Evolutionary conservation across 1,140 invertebrate species (phyloP).

Genomic region (Drosophila neocordata): DNA sequence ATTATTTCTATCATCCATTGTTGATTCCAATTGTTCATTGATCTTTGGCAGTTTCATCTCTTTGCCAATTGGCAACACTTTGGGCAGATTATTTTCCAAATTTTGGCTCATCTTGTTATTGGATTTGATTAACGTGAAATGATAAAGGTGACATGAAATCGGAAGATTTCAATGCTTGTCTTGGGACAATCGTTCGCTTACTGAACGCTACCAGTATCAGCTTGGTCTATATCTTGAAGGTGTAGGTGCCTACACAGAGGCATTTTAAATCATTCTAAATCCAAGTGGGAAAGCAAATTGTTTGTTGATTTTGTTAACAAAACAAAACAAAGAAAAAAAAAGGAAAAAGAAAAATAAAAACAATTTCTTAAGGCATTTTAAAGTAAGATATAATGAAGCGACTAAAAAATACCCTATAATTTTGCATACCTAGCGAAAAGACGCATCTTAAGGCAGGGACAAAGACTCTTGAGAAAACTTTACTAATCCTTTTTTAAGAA

Average conservation of each 20-base stretch:
- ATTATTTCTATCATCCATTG: constrained; percentile 1
- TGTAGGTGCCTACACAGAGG: constrained; percentile 20
- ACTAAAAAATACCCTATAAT: constrained; percentile 30
- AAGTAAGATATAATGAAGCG: neutral
- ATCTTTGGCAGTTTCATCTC: constrained; percentile 24
- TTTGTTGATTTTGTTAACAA: constrained; percentile 33
- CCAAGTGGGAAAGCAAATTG: constrained; percentile 17
- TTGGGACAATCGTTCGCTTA: constrained; percentile 42
- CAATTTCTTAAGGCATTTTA: neutral
- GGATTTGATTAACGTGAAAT: neutral
- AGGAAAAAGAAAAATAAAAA: neutral
- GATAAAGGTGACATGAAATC: neutral
- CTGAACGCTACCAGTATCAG: constrained; percentile 22
- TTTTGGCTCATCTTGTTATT: constrained; percentile 29
- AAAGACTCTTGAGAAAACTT: no score
- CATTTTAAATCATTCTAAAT: constrained; percentile 34
- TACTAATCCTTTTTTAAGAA: no score
- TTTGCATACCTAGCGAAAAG: no score
- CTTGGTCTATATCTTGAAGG: constrained; percentile 53
- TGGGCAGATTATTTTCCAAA: constrained; percentile 27
- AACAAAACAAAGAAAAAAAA: neutral
- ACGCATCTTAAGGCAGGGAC: no score
- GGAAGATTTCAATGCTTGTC: constrained; percentile 5
- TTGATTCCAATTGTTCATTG: constrained; percentile 3
- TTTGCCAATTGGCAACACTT: constrained; percentile 11